Conservation (phyloP, 1,140 invertebrate genomes). For the Campoletis sonorensis region DNA sequence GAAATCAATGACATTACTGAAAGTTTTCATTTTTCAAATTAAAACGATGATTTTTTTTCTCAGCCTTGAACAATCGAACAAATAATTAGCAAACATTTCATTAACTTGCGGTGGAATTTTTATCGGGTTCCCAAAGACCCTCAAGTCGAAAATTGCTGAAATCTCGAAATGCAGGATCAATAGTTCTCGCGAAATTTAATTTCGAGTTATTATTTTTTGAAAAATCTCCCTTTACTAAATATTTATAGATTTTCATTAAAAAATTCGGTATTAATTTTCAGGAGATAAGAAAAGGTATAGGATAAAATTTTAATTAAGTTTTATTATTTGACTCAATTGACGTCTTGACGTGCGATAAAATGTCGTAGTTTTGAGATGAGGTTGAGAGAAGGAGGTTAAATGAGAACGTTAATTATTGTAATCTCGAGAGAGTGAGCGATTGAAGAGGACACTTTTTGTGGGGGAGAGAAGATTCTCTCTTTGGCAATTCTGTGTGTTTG, state of each 20-base stretch:
- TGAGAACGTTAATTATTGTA: slow-evolving; percentile 73
- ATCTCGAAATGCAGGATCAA: too few species aligned
- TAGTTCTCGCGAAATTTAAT: too few species aligned
- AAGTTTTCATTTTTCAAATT: too few species aligned
- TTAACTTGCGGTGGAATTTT: too few species aligned
- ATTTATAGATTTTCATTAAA: background rate
- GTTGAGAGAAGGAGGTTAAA: slow-evolving; percentile 56
- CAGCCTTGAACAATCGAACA: too few species aligned
- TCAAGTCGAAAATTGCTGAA: too few species aligned
- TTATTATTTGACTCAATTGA: slow-evolving; percentile 23
- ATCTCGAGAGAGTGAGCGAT: slow-evolving; percentile 60
- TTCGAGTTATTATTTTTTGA: too few species aligned
- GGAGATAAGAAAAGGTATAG: background rate
- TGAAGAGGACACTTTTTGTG: slow-evolving; percentile 60
- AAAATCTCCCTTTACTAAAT: too few species aligned
- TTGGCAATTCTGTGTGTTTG: slow-evolving; percentile 47
- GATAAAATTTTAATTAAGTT: slow-evolving; percentile 1
- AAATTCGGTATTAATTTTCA: slow-evolving; percentile 15
- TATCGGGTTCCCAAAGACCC: too few species aligned
- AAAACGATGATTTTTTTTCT: too few species aligned
- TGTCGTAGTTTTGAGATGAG: slow-evolving; percentile 1
- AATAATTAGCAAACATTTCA: too few species aligned
- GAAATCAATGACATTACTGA: background rate
- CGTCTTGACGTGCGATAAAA: background rate
- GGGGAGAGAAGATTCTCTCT: slow-evolving; percentile 53